A percentile compares a stretch with the other conserved stretches of the same genome.
Evolutionary conservation across 1,140 invertebrate genomes (phyloP).

Genomic region (Drosophila yakuba): DNA sequence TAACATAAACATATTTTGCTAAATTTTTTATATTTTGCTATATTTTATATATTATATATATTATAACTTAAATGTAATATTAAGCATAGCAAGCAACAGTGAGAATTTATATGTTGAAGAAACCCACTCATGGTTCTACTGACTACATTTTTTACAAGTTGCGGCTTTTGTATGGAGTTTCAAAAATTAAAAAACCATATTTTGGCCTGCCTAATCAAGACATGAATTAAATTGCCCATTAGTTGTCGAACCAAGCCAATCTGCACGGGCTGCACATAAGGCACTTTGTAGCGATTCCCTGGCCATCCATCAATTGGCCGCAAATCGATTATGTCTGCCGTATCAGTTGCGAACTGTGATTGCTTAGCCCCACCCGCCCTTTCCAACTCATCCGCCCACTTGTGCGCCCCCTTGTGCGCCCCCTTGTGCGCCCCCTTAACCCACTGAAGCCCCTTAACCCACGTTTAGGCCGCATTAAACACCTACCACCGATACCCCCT

Average conservation of each 20-base stretch:
- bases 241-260: background rate
- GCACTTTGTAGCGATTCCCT: constrained; percentile 14
- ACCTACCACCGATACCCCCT: background rate
- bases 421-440: background rate
- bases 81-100: too few relatives aligned
- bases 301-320: constrained; percentile 35
- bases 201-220: background rate
- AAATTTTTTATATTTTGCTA: too few relatives aligned
- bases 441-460: background rate
- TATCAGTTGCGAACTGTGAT: constrained; percentile 37
- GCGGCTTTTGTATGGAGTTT: too few relatives aligned
- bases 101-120: too few relatives aligned
- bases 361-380: background rate
- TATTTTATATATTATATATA: too few relatives aligned
- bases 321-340: constrained; percentile 44
- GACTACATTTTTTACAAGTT: too few relatives aligned
- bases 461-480: background rate
- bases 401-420: too few relatives aligned
- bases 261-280: constrained; percentile 9
- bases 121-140: too few relatives aligned
- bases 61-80: too few relatives aligned
- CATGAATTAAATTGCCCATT: background rate
- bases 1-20: too few relatives aligned
- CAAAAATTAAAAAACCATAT: background rate
- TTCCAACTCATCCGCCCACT: too few relatives aligned